A percentile compares a stretch with the other conserved stretches of the same genome.
Evolutionary conservation across 1,140 invertebrate genomes (phyloP).

Genomic region (Cataglyphis hispanica): DNA sequence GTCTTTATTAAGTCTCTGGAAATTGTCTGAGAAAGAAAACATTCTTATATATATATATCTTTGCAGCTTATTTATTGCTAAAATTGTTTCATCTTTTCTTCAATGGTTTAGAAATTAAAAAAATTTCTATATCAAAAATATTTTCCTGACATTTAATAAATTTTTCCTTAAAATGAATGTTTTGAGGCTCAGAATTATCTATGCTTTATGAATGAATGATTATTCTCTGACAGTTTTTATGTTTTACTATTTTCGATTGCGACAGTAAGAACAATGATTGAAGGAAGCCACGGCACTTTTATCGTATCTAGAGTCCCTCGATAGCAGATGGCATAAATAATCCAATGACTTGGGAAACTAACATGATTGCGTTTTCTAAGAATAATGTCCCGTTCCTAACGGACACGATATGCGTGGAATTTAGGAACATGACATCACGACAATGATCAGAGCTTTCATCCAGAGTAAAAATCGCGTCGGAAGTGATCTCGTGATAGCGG

Average conservation of each 20-base stretch:
- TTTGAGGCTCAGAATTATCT: neutral
- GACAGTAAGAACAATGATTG: neutral
- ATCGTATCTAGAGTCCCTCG: constrained; percentile 66
- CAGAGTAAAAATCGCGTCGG: constrained; percentile 59
- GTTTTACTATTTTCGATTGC: constrained; percentile 57
- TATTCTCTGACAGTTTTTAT: constrained; percentile 10
- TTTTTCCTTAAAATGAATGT: neutral
- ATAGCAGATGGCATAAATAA: constrained; percentile 77
- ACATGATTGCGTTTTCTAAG: constrained; percentile 76
- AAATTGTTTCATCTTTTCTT: neutral
- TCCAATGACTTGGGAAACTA: constrained; percentile 81
- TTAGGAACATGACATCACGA: constrained; percentile 59
- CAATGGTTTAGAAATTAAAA: neutral
- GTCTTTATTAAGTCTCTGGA: neutral
- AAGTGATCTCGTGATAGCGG: constrained; percentile 66
- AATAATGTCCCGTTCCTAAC: constrained; percentile 73
- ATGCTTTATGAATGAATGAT: neutral
- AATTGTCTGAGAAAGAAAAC: no score
- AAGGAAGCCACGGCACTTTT: constrained; percentile 1
- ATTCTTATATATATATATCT: neutral
- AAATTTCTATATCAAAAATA: neutral
- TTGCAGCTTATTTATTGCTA: neutral
- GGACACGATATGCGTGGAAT: constrained; percentile 65
- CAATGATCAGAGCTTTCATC: constrained; percentile 24
- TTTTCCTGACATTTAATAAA: neutral